Percentiles rank a stretch among this genome's conserved stretches.
These are phyloP conservation scores for Aquatica leii DNA, from an alignment of 2,888 invertebrate species.

Conservation along the genomic window DNA sequence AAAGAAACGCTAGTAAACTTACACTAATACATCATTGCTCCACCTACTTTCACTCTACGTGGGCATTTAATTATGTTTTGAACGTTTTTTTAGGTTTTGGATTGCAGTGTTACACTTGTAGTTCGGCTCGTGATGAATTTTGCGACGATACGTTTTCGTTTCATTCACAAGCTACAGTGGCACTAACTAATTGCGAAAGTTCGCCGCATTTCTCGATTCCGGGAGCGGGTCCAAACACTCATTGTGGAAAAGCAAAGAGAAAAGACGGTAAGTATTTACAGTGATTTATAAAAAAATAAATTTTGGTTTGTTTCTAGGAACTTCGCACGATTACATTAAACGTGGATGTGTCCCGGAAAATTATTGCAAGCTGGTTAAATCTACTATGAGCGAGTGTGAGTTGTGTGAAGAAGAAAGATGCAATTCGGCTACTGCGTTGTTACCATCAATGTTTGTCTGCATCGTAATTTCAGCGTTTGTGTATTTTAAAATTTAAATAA, in stretches of 20 bases:
- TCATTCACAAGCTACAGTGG: constrained; percentile 14
- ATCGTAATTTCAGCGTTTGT: constrained; percentile 4
- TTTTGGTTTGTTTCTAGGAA: constrained; percentile 15
- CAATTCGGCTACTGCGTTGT: constrained; percentile 14
- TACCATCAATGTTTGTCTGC: constrained; percentile 13
- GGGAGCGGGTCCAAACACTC: constrained; percentile 23
- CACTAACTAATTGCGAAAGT: constrained; percentile 14
- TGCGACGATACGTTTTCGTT: constrained; percentile 25
- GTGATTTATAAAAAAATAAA: too few relatives aligned
- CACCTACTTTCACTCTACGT: too few relatives aligned
- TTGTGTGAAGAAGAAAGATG: constrained; percentile 22
- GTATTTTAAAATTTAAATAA: not conserved
- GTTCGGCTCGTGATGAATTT: constrained; percentile 18
- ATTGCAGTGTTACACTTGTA: constrained; percentile 23
- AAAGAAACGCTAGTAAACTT: too few relatives aligned
- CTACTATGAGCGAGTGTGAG: constrained; percentile 15
- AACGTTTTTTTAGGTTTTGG: constrained; percentile 12
- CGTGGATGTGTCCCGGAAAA: constrained; percentile 32
- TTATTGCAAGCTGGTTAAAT: constrained; percentile 25
- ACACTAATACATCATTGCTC: too few relatives aligned
- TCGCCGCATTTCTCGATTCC: constrained; percentile 16
- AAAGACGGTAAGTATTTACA: not conserved
- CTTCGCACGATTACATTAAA: constrained; percentile 19
- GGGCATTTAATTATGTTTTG: too few relatives aligned
- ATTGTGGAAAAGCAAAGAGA: constrained; percentile 24